Base-by-base conservation (phyloP, 1,140 invertebrate species). In the Eumeta japonica region DNA sequence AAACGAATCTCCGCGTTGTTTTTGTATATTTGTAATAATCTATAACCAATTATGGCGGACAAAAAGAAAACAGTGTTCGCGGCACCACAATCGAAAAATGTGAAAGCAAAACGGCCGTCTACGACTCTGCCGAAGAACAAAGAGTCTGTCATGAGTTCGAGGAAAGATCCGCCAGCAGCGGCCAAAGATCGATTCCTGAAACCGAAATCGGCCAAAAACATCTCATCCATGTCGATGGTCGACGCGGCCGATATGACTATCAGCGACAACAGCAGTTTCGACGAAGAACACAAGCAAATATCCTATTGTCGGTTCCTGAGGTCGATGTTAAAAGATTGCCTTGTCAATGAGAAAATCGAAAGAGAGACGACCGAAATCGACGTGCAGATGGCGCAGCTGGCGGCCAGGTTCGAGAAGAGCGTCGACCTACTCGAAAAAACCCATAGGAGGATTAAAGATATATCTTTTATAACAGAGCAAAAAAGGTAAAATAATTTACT, bases 381-480 rank as follows among this genome's bases (percentile, higher is more conserved):
- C 7, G 37, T 63, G 0, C 64, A 73, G 34, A 65, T 76, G 57
- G 44, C 58, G 0, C 53, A 55, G 15, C 35, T 75, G n/a, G 59
- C 60, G 5, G 58, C 61, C 12, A 47, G 66, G 13, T 62, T 76
- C 15, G 57, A 64, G 16, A 55, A 66, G 16, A 65, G 65, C 0
- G 48, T 61, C 20, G 55, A 68, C 7, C 50, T 61, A 14, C 32
- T 75, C 2, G 65, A 71, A 12, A 62, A 65, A 40, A 74, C 68
- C 3, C 64, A 61, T 35, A 46, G 55, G 17, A 41, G 71, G 10
- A 27, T 76, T 9, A 67, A 63, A 27, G 61, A 71, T 28, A 64
- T 76, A 27, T 58, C 55, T n/a, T 75, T 75, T 50, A 53, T 65
- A 38, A 59, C 57, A 3, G 65, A 72, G 40, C 67, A 73, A 41